Conservation (phyloP, 2,113 vertebrate genomes). For the Cisticola juncidis region DNA sequence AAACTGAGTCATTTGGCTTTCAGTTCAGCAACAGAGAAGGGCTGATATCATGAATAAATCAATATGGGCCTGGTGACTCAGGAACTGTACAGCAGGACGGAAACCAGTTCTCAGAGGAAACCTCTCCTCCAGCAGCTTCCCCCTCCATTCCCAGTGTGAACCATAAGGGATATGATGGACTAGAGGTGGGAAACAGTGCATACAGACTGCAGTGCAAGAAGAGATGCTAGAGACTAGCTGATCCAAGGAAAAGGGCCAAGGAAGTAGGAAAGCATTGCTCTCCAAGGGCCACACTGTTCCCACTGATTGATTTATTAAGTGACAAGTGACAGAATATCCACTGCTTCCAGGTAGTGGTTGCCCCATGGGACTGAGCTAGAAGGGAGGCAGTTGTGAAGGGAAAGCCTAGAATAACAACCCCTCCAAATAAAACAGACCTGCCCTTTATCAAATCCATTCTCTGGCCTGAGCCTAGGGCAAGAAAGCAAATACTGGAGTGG, state of each 20-base stretch:
- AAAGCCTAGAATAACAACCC: background rate
- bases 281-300: background rate
- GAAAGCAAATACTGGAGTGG: background rate
- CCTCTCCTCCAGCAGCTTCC: background rate
- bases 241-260: background rate
- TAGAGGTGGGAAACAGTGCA: background rate
- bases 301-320: background rate
- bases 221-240: background rate
- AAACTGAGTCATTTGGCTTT: slow-evolving; percentile 5
- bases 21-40: background rate
- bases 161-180: background rate
- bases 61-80: background rate
- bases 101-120: background rate
- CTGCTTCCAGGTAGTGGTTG: background rate
- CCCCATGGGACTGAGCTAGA: background rate
- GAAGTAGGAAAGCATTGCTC: background rate
- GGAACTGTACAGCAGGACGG: background rate
- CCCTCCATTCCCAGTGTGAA: background rate
- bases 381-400: background rate
- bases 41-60: background rate
- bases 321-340: background rate
- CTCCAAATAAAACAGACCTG: background rate
- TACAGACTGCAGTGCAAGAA: background rate
- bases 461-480: background rate
- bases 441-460: background rate